Conservation (phyloP, 2,888 invertebrate species). For the Diaperis boleti region DNA sequence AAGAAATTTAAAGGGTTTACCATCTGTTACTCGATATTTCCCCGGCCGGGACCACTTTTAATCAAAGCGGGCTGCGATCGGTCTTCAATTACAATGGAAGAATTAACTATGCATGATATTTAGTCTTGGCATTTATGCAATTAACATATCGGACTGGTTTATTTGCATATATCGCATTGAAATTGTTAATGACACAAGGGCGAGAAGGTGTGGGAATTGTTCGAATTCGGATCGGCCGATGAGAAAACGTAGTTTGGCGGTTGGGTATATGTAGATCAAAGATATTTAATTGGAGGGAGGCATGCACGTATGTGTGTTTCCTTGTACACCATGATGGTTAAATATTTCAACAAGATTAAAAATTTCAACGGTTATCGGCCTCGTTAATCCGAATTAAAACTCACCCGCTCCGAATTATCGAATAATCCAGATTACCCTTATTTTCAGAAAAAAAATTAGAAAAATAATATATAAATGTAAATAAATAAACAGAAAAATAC, state of each 20-base stretch:
- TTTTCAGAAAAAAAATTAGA: too few species aligned
- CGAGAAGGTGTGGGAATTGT: conserved; percentile 24
- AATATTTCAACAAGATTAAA: too few species aligned
- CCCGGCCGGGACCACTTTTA: conserved; percentile 29
- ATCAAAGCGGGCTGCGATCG: conserved; percentile 36
- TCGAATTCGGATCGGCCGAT: conserved; percentile 20
- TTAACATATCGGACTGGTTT: conserved; percentile 46
- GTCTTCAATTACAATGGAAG: conserved; percentile 38
- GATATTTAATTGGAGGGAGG: neutral
- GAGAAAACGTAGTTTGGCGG: conserved; percentile 21
- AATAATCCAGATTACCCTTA: too few species aligned
- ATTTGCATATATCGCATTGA: conserved; percentile 52
- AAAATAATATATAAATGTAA: too few species aligned
- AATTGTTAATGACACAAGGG: conserved; percentile 45
- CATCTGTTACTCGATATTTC: conserved; percentile 45
- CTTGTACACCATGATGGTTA: too few species aligned
- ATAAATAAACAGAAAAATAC: too few species aligned
- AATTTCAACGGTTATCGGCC: too few species aligned
- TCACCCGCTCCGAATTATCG: too few species aligned
- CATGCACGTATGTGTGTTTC: too few species aligned
- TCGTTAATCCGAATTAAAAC: too few species aligned
- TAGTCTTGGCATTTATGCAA: conserved; percentile 45
- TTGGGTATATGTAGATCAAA: neutral
- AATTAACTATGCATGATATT: conserved; percentile 55
- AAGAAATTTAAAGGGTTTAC: conserved; percentile 44